Percentiles rank a stretch among this genome's conserved stretches.
These are phyloP conservation scores for Bombus picipes DNA, from an alignment of 1,140 invertebrate genomes.

Conservation along the genomic window DNA sequence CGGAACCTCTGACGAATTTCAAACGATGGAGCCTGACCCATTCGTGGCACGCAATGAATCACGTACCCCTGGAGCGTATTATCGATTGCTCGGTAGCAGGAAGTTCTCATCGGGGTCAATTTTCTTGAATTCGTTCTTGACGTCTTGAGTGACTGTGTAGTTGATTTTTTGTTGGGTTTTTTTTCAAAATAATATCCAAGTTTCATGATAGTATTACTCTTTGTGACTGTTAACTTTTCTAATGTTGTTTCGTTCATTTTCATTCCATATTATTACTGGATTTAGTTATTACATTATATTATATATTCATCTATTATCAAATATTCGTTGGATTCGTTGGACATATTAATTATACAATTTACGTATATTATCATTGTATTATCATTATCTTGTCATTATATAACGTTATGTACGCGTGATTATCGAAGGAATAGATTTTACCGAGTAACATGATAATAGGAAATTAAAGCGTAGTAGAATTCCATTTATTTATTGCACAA, in stretches of 20 bases:
- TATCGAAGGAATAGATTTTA: no score
- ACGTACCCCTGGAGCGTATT: constrained; percentile 16
- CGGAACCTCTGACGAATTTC: neutral
- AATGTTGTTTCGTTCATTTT: neutral
- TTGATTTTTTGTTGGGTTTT: neutral
- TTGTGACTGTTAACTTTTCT: neutral
- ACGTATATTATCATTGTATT: no score
- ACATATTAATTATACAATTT: no score
- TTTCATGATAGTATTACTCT: neutral
- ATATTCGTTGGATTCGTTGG: no score
- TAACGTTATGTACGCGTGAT: no score
- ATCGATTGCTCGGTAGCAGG: constrained; percentile 18
- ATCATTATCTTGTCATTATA: no score
- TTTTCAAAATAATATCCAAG: neutral
- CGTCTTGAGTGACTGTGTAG: neutral
- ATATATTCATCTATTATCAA: no score
- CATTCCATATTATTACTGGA: neutral
- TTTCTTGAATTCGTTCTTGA: neutral
- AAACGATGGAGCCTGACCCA: neutral
- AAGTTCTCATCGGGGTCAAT: constrained; percentile 10
- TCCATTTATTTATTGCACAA: no score
- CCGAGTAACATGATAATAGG: no score
- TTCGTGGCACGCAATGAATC: constrained; percentile 22
- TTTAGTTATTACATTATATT: neutral
- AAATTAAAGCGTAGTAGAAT: no score